Conservation (phyloP, 1,140 invertebrate genomes). For the Macrosteles quadrilineatus region DNA sequence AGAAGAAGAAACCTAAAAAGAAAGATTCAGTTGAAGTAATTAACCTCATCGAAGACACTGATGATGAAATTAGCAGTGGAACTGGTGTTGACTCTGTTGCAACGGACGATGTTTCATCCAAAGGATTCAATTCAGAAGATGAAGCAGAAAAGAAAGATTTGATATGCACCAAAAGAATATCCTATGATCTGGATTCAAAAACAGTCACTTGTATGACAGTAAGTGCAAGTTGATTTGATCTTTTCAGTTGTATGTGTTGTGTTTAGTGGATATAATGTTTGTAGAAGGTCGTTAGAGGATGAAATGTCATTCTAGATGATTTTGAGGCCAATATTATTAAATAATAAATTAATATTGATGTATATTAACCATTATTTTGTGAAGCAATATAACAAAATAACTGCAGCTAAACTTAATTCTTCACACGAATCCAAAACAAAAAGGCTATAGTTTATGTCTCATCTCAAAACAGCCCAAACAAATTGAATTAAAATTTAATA, state of each 20-base stretch:
- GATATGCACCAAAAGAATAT: background rate
- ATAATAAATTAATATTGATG: background rate
- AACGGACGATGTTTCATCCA: background rate
- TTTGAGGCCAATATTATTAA: background rate
- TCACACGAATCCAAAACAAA: too few relatives aligned
- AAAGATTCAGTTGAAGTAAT: background rate
- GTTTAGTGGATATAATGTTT: background rate
- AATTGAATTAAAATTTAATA: too few relatives aligned
- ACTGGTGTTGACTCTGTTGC: background rate
- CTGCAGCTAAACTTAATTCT: too few relatives aligned
- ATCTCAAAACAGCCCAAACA: too few relatives aligned
- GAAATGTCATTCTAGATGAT: background rate
- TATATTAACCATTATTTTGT: background rate
- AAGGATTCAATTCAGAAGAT: background rate
- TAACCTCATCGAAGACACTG: background rate
- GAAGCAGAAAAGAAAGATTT: background rate
- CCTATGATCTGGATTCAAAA: background rate
- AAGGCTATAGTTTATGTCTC: too few relatives aligned
- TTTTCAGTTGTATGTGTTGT: background rate
- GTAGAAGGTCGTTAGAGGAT: background rate
- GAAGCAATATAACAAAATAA: background rate
- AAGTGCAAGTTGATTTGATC: background rate
- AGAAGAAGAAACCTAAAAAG: conserved; percentile 15
- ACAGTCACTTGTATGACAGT: conserved; percentile 6
- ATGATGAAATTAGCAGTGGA: background rate